These are phyloP conservation scores for Neopipo cinnamomea DNA, from an alignment of 2,113 vertebrate genomes.

Conservation along the genomic window DNA sequence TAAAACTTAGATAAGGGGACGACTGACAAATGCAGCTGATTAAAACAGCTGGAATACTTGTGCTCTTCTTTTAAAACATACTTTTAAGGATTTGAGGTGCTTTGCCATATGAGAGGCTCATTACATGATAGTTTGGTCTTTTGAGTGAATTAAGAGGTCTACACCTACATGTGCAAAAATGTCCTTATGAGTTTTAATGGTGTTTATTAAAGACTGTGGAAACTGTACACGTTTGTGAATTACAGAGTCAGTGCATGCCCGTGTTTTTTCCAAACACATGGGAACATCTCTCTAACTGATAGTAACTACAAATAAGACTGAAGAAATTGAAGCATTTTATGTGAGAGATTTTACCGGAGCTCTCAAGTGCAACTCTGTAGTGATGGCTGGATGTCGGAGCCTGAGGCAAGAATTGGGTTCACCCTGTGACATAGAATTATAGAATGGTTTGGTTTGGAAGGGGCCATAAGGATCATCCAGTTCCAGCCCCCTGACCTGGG, in stretches of 20 bases:
- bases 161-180: neutral
- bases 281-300: neutral
- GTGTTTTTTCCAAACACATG: neutral
- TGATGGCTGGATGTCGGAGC: neutral
- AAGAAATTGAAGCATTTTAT: neutral
- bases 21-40: neutral
- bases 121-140: neutral
- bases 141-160: neutral
- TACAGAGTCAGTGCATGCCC: neutral
- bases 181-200: neutral
- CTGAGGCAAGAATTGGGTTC: neutral
- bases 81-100: neutral
- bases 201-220: neutral
- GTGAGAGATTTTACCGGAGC: neutral
- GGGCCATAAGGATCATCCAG: neutral
- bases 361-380: neutral
- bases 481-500: neutral
- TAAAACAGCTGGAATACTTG: rapidly evolving
- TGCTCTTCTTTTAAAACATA: neutral
- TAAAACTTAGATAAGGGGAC: neutral
- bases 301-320: neutral
- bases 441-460: neutral
- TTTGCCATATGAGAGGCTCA: neutral
- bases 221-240: neutral
- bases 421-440: rapidly evolving